Conservation (phyloP, 2,888 invertebrate genomes). For the Sclerodermus sp. region DNA sequence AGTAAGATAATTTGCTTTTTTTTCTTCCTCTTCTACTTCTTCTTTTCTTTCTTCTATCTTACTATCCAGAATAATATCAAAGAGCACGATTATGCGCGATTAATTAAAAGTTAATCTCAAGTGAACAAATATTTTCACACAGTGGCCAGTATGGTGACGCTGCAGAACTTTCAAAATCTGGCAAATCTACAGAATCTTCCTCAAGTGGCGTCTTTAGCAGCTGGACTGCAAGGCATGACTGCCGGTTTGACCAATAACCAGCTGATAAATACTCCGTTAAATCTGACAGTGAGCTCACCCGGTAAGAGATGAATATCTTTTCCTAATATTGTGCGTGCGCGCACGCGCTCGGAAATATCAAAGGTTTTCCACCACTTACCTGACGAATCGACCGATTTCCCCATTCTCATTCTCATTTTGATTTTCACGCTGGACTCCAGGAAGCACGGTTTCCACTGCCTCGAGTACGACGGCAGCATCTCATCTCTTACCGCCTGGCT, state of each 20-base stretch:
- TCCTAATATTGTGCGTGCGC: too few relatives aligned
- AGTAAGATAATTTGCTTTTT: constrained; percentile 60
- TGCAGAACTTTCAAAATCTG: constrained; percentile 79
- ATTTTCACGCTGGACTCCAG: constrained; percentile 32
- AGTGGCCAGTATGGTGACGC: constrained; percentile 75
- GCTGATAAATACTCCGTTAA: constrained; percentile 80
- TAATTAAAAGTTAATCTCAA: too few relatives aligned
- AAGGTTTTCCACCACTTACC: too few relatives aligned
- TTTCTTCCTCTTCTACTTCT: neutral
- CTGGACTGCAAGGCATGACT: constrained; percentile 67
- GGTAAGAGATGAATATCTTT: constrained; percentile 54
- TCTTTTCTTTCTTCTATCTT: too few relatives aligned
- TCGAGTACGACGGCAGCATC: constrained; percentile 52
- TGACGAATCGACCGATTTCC: too few relatives aligned
- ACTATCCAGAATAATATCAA: too few relatives aligned
- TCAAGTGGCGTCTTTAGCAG: constrained; percentile 65
- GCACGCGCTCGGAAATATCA: too few relatives aligned
- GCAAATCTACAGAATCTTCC: constrained; percentile 72
- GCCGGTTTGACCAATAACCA: constrained; percentile 61
- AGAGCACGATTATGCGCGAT: too few relatives aligned
- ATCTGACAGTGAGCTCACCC: constrained; percentile 74
- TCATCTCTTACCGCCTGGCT: constrained; percentile 51
- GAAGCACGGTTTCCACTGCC: constrained; percentile 52
- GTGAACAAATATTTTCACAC: constrained; percentile 20
- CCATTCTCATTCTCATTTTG: constrained; percentile 7